Evolutionary conservation across 2,888 invertebrate genomes (phyloP).

Genomic region (Taphrorychus bicolor): DNA sequence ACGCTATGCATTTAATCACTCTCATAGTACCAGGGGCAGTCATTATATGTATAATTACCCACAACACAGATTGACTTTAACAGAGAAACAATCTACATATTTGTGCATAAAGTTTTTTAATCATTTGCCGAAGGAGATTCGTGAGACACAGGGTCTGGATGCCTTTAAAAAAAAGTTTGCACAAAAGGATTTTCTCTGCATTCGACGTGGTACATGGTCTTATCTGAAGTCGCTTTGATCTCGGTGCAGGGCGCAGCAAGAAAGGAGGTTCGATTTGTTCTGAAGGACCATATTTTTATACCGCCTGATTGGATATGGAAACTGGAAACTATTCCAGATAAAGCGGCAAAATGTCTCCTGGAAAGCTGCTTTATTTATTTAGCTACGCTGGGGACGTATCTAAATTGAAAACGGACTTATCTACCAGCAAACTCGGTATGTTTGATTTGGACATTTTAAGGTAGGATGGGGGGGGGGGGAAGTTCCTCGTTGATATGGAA

Average conservation of each 20-base stretch:
- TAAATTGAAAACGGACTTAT: conserved; percentile 24
- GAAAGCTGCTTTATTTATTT: conserved; percentile 24
- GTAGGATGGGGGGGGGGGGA: not conserved
- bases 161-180: too few species aligned
- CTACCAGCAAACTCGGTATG: not conserved
- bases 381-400: conserved; percentile 15
- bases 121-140: too few species aligned
- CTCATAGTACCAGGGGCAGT: too few species aligned
- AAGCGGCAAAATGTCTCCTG: conserved; percentile 20
- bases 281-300: conserved; percentile 29
- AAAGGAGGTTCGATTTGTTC: conserved; percentile 24
- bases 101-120: too few species aligned
- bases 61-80: too few species aligned
- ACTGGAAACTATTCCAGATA: conserved; percentile 34
- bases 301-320: conserved; percentile 35
- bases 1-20: too few species aligned
- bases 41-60: too few species aligned
- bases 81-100: too few species aligned
- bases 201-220: conserved; percentile 19
- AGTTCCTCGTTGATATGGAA: too few species aligned
- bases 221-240: conserved; percentile 28
- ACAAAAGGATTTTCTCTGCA: not conserved
- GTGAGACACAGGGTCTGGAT: too few species aligned
- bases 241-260: conserved; percentile 5
- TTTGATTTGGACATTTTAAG: not conserved